phyloP scores from a whole-genome alignment of 2,113 vertebrate genomes.

The Ctenodactylus gundi region DNA sequence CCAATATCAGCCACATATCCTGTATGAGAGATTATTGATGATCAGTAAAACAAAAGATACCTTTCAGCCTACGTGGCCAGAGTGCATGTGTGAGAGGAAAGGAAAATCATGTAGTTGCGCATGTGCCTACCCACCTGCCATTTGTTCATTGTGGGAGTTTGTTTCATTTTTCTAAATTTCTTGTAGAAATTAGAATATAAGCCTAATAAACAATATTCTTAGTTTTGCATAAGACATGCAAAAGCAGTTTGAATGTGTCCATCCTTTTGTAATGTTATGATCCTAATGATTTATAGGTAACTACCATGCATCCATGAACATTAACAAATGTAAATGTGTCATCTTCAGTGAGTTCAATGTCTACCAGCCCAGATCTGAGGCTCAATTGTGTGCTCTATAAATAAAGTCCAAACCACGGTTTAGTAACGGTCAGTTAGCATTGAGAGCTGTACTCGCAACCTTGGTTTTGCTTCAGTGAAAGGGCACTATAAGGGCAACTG shows the following conservation, averaged over 20 bases:
- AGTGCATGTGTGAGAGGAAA: neutral
- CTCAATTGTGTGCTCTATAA: neutral
- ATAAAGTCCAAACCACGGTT: neutral
- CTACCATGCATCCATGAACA: too few species aligned
- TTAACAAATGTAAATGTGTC: too few species aligned
- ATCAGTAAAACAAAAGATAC: neutral
- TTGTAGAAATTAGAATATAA: neutral
- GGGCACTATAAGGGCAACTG: constrained; percentile 36
- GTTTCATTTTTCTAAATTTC: neutral
- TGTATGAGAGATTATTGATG: neutral
- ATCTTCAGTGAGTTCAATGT: neutral
- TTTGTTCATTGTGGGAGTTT: neutral
- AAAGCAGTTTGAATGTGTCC: neutral
- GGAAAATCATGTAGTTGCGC: neutral
- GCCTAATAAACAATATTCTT: neutral
- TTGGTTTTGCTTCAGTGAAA: constrained; percentile 14
- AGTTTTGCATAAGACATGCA: neutral
- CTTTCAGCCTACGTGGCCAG: too few species aligned
- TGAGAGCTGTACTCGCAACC: neutral
- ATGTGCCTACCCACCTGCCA: neutral
- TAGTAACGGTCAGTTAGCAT: neutral
- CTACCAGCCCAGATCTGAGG: neutral
- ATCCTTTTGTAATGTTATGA: neutral
- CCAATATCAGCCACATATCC: neutral
- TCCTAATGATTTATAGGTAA: neutral